phyloP scores from a whole-genome alignment of 2,113 vertebrate genomes.

The Morone saxatilis region DNA sequence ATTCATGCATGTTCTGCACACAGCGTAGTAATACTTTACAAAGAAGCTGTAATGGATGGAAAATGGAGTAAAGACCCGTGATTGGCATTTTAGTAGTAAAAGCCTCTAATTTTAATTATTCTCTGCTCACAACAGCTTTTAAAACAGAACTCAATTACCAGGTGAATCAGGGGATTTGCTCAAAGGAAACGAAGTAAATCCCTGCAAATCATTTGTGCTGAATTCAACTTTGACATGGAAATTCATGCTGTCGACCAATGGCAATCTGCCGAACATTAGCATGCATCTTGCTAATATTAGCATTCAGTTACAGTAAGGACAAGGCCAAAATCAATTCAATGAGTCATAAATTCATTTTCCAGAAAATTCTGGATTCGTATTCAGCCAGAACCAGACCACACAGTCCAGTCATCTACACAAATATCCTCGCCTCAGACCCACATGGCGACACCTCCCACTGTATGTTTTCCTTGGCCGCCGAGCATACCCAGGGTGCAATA shows the following conservation, averaged over 20 bases:
- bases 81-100: neutral
- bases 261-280: neutral
- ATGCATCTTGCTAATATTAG: too few relatives aligned
- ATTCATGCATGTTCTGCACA: neutral
- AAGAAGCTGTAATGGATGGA: neutral
- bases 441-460: constrained; percentile 84
- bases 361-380: neutral
- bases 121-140: neutral
- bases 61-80: neutral
- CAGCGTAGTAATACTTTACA: neutral
- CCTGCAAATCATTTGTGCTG: too few relatives aligned
- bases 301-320: too few relatives aligned
- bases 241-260: too few relatives aligned
- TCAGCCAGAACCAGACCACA: constrained; percentile 15
- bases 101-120: neutral
- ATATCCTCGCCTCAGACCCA: constrained; percentile 86
- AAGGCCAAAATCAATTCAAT: too few relatives aligned
- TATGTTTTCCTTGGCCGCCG: constrained; percentile 92
- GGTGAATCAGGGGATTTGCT: too few relatives aligned
- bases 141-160: too few relatives aligned
- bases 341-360: too few relatives aligned
- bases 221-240: too few relatives aligned
- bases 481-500: constrained; percentile 83
- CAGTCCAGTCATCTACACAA: constrained; percentile 89
- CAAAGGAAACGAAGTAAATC: too few relatives aligned